Base-by-base conservation (phyloP, 1,140 invertebrate genomes). In the Pararge aegeria region DNA sequence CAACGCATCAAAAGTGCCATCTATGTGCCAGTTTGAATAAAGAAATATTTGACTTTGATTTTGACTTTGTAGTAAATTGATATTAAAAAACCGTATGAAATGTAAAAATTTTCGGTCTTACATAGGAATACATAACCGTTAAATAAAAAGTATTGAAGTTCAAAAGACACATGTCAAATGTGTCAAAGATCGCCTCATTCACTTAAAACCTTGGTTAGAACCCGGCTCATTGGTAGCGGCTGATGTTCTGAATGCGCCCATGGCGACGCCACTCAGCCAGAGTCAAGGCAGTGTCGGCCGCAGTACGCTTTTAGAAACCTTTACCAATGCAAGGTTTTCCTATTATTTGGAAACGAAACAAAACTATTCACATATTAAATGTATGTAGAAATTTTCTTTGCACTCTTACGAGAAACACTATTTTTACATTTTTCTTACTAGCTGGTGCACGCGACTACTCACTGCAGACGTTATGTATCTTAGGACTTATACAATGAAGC, bases 221-320 rank as follows among this genome's bases (percentile, higher is more conserved):
- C 10, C 9, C 30, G 30, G 30, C 30, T 34, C 30, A 34, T 34
- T 34, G 10, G 30, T 10, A 34, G 7, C 7, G 24, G 30, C 30
- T n/a, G 12, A 34, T 49, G 42, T 53, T 30, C 30, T 50, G 42
- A 61, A 29, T 37, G 51, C 15, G 37, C 15, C 57, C 52, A 29
- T 48, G 55, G 20, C 34, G 29, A 38, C 40, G 38, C 37, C 54
- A 62, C 54, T 62, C 54, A 6, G 38, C 58, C 58, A 61, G 55
- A 62, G 60, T 62, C 60, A 62, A 62, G 60, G 60, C 54, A 54
- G 60, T 53, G 60, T 62, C 60, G 44, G 52, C 60, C 49, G 60
- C 60, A 62, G 60, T 62, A 62, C 60, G 54, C 48, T 56, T 62
- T 62, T 62, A 62, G 60, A 62, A 56, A 56, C 30, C 54, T 62